Evolutionary conservation across 2,797 vertebrate genomes (phyloP).

Genomic region (Danio aesculapii): DNA sequence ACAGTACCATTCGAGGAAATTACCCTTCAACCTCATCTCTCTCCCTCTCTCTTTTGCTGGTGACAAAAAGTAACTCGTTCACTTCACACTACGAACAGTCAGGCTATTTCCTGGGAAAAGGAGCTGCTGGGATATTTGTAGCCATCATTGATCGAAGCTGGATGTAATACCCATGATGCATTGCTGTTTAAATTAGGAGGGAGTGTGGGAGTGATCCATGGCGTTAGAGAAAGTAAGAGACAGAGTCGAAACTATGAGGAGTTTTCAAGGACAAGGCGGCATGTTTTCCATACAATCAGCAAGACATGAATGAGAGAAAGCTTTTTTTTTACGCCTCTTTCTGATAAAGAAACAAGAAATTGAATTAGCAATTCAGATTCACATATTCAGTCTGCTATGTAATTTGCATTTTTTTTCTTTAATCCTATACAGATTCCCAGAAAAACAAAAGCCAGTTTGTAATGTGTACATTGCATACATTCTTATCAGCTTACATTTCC

Average conservation of each 20-base stretch:
- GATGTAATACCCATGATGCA: conserved; percentile 71
- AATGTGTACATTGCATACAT: neutral
- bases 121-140: conserved; percentile 72
- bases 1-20: conserved; percentile 8
- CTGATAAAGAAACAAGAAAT: conserved; percentile 55
- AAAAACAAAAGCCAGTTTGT: neutral
- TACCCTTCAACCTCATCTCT: conserved; percentile 17
- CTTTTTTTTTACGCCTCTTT: conserved; percentile 1
- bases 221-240: conserved; percentile 60
- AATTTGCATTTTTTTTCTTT: conserved; percentile 26
- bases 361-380: conserved; percentile 55
- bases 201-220: conserved; percentile 58
- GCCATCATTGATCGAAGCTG: conserved; percentile 74
- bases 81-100: conserved; percentile 44
- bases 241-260: conserved; percentile 57
- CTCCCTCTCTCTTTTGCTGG: conserved; percentile 28
- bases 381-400: conserved; percentile 21
- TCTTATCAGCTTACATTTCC: neutral
- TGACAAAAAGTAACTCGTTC: conserved; percentile 44
- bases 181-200: conserved; percentile 79
- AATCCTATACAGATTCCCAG: conserved; percentile 8
- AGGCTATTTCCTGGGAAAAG: conserved; percentile 57
- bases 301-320: conserved; percentile 50
- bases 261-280: conserved; percentile 68
- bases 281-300: conserved; percentile 54